A percentile compares a stretch with the other conserved stretches of the same genome.
Evolutionary conservation across 2,113 vertebrate species (phyloP).

Genomic region (Istiophorus platypterus): DNA sequence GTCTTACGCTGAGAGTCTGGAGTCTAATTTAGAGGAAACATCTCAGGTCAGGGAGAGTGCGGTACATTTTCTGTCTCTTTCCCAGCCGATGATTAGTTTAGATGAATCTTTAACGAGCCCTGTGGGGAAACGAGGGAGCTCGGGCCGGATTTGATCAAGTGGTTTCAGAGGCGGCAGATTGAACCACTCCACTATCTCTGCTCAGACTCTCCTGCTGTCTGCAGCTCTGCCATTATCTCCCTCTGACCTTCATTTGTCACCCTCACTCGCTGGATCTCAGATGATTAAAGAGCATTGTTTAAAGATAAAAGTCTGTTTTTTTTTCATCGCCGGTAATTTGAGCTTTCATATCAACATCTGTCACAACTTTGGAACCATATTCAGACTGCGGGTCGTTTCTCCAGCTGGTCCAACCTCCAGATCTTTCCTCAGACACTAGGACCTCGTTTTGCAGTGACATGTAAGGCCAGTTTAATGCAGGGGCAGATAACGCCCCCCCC

Average conservation of each 20-base stretch:
- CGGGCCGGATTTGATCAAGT: conserved; percentile 44
- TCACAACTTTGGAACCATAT: too few relatives aligned
- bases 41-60: conserved; percentile 7
- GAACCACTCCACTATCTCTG: conserved; percentile 1
- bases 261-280: neutral
- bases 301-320: conserved; percentile 2
- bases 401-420: too few relatives aligned
- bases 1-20: neutral
- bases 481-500: too few relatives aligned
- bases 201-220: neutral
- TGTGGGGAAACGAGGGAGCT: conserved; percentile 23
- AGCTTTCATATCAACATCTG: too few relatives aligned
- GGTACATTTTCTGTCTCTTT: neutral
- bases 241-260: conserved; percentile 31
- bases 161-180: conserved; percentile 14
- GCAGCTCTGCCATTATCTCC: neutral
- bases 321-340: neutral
- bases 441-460: too few relatives aligned
- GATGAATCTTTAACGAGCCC: conserved; percentile 53
- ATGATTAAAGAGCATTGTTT: neutral
- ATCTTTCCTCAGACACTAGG: too few relatives aligned
- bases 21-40: conserved; percentile 19
- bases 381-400: too few relatives aligned
- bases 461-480: too few relatives aligned
- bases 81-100: conserved; percentile 29